A percentile compares a stretch with the other conserved stretches of the same genome.
phyloP scores from a whole-genome alignment of 1,140 invertebrate genomes.

The Hirudo medicinalis region DNA sequence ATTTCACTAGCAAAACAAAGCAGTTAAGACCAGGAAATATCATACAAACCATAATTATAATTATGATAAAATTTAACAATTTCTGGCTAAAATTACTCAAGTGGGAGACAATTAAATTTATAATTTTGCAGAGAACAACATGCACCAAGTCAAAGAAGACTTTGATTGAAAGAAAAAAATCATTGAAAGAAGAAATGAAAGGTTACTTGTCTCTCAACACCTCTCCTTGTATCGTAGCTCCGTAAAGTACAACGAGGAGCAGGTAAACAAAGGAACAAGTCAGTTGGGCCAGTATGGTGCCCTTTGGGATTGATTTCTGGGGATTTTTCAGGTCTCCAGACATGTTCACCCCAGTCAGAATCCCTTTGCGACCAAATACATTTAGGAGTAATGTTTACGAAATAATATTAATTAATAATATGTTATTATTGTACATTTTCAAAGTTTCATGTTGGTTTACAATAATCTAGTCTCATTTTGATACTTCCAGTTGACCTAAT shows the following conservation, averaged over 20 bases:
- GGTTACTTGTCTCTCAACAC: slow-evolving; percentile 81
- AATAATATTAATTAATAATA: too few relatives aligned
- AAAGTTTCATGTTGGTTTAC: too few relatives aligned
- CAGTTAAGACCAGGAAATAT: not conserved
- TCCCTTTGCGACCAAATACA: slow-evolving; percentile 51
- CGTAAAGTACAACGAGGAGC: slow-evolving; percentile 77
- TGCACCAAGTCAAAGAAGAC: too few relatives aligned
- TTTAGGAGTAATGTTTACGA: too few relatives aligned
- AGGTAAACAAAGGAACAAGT: slow-evolving; percentile 91
- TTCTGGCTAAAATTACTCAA: too few relatives aligned
- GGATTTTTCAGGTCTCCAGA: slow-evolving; percentile 95
- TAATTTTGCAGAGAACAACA: not conserved
- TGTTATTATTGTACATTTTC: too few relatives aligned
- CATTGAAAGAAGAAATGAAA: too few relatives aligned
- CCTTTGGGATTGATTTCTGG: slow-evolving; percentile 92
- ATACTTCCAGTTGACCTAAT: too few relatives aligned
- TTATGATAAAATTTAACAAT: too few relatives aligned
- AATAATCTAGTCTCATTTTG: too few relatives aligned
- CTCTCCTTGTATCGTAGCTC: slow-evolving; percentile 82
- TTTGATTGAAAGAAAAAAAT: too few relatives aligned
- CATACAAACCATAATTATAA: not conserved
- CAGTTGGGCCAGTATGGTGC: slow-evolving; percentile 87
- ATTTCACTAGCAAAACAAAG: not conserved
- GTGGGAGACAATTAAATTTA: not conserved
- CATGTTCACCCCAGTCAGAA: slow-evolving; percentile 98